Conservation (phyloP, 1,140 invertebrate species). For the Pachyrhynchus sulphureomaculatus region DNA sequence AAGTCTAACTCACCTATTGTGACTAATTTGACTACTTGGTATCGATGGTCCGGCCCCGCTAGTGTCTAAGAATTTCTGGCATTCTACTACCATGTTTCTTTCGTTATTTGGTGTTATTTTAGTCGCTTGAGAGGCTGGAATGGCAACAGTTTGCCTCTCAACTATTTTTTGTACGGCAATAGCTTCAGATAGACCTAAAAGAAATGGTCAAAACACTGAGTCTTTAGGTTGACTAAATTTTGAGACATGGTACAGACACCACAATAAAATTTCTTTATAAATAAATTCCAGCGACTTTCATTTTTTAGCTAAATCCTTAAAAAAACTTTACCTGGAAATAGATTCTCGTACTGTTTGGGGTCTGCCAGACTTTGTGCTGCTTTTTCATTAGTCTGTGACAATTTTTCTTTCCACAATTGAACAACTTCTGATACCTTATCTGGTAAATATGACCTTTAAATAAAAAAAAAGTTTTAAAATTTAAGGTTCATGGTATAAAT, state of each 20-base stretch:
- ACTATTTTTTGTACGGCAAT: slow-evolving; percentile 75
- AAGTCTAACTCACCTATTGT: not conserved
- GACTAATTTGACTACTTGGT: not conserved
- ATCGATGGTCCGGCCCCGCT: not conserved
- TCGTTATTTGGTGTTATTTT: slow-evolving; percentile 67
- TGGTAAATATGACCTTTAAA: slow-evolving; percentile 81
- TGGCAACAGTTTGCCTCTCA: slow-evolving; percentile 54
- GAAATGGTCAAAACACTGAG: too few species aligned
- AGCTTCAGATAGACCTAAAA: slow-evolving; percentile 63
- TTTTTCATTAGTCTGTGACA: slow-evolving; percentile 77
- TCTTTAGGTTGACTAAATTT: too few species aligned
- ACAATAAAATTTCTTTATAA: too few species aligned
- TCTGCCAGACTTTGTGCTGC: slow-evolving; percentile 92
- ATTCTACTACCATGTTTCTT: slow-evolving; percentile 72
- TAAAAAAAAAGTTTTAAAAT: slow-evolving; percentile 34
- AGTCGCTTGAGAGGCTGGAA: slow-evolving; percentile 59
- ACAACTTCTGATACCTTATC: slow-evolving; percentile 85
- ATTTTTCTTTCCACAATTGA: slow-evolving; percentile 76
- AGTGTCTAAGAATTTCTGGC: slow-evolving; percentile 49
- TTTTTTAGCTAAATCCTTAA: not conserved
- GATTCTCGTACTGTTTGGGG: slow-evolving; percentile 93
- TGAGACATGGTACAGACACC: too few species aligned
- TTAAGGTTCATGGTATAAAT: too few species aligned
- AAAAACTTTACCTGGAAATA: slow-evolving; percentile 76
- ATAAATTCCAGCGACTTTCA: too few species aligned